Base-by-base conservation (phyloP, 2,113 vertebrate species). In the Syngnathus scovelli region DNA sequence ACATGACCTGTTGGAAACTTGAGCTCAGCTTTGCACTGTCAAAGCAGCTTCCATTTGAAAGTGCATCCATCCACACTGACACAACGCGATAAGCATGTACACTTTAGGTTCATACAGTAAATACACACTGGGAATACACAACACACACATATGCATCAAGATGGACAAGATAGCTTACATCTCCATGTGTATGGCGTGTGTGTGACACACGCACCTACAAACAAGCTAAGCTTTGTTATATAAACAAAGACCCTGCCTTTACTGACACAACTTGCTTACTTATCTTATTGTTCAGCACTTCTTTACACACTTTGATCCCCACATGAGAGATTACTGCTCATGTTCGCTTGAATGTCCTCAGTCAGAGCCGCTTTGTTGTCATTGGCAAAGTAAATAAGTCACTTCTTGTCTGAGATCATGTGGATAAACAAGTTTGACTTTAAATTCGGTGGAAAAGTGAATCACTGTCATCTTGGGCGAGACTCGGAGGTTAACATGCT, bases 211-310 rank as follows among this genome's bases (percentile, higher is more conserved):
- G 19, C 41, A 39, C 15, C 7, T 23, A 37, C 6, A 1, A 19
- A 60, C 11, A 37, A 18, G 63, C n/a, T 7, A 18, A n/a, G 46
- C 62, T 79, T 64, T 60, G 64, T 55, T 75, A 44, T 68, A 63
- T 68, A 73, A 75, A 81, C 76, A 66, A 60, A 55, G 66, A 67
- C 78, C 76, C 78, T 71, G 78, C 81, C 80, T 75, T 83, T 79
- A 69, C 70, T 85, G 71, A 85, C 78, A 66, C 54, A 58, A 38
- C 68, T 66, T 70, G 48, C 44, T 12, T n/a, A 48, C 66, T 61
- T 66, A 44, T 33, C 23, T 70, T 70, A 60, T 56, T 74, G 78
- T 83, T 68, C 61, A 80, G 62, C 23, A 12, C 70, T 67, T 80
- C 75, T 85, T 69, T 66, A 76, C 80, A 76, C 75, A 82, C 61